These are phyloP conservation scores for Drosophila cognata DNA, from an alignment of 2,888 invertebrate genomes.

Conservation along the genomic window DNA sequence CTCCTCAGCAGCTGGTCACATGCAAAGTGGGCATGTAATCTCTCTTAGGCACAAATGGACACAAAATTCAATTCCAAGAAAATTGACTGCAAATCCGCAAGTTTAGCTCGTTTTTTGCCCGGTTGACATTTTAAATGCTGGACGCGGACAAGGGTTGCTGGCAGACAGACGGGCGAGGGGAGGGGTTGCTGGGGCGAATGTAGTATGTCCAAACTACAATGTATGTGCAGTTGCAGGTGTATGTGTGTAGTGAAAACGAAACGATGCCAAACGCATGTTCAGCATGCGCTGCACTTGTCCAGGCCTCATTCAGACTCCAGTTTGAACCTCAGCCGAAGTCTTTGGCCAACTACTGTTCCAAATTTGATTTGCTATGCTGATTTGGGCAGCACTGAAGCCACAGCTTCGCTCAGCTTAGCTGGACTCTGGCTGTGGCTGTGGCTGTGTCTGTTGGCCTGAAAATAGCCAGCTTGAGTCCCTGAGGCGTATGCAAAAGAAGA, in stretches of 20 bases:
- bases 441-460: constrained; percentile 4
- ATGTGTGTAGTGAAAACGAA: constrained; percentile 59
- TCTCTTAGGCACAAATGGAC: constrained; percentile 61
- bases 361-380: constrained; percentile 78
- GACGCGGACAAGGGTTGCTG: constrained; percentile 21
- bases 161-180: background rate
- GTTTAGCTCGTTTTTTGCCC: constrained; percentile 28
- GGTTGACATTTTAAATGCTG: constrained; percentile 68
- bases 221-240: background rate
- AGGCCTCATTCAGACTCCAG: constrained; percentile 11
- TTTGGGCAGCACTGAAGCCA: constrained; percentile 45
- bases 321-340: constrained; percentile 9
- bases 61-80: constrained; percentile 78
- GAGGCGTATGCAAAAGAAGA: constrained; percentile 64
- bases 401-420: background rate
- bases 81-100: constrained; percentile 70
- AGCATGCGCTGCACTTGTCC: constrained; percentile 78
- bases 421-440: background rate
- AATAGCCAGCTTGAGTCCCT: constrained; percentile 42
- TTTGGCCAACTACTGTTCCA: constrained; percentile 74
- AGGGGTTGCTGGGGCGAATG: background rate
- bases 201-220: constrained; percentile 9
- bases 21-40: constrained; percentile 74
- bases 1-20: constrained; percentile 22
- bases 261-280: constrained; percentile 79